Evolutionary conservation across 2,888 invertebrate species (phyloP), one percentile per base, ranked within the genome.

Genomic region (Antheraea assamensis): DNA sequence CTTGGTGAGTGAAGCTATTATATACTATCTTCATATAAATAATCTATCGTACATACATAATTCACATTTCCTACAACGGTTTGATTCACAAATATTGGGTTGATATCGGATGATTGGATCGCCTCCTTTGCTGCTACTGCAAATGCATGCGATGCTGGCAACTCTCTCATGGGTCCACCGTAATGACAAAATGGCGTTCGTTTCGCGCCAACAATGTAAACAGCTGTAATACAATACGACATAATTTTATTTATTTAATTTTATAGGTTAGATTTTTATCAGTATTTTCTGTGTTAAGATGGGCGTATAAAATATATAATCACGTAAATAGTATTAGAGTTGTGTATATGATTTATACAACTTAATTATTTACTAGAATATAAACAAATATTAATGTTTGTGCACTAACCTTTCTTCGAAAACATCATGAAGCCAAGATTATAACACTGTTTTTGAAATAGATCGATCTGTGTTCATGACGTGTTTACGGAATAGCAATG

Each of bases 191-290:
- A 92, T 84, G 93, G 92, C 76, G 93, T 92, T 74, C 93, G 83
- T 85, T 93, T 93, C 73, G 93, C 93, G 78, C 91, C 91, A 79
- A 93, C 79, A 77, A 94, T 84, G 75, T 90, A 93, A 74, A 93
- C 82, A n/a, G 89, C 94, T 94, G 42, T 71, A 64, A 64, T 64
- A 64, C 17, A 64, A 64, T 27, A 64, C 17, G 10, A 64, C 17
- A 30, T 5, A 1, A 64, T 30, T 64, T 64, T n/a, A 21, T 64
- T 27, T 64, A 3, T 15, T 30, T 64, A 64, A 27, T 64, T 64
- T 27, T 30, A 30, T 30, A 30, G 4, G 15, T 27, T 27, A 5
- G 5, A 4, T 52, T 19, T 52, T 52, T 52, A 52, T 52, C 5
- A 1, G 49, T 52, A 19, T 17, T 1, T 52, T 21, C 10, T 42